Conservation (phyloP, 2,113 vertebrate species). For the Hemiprocne comata region DNA sequence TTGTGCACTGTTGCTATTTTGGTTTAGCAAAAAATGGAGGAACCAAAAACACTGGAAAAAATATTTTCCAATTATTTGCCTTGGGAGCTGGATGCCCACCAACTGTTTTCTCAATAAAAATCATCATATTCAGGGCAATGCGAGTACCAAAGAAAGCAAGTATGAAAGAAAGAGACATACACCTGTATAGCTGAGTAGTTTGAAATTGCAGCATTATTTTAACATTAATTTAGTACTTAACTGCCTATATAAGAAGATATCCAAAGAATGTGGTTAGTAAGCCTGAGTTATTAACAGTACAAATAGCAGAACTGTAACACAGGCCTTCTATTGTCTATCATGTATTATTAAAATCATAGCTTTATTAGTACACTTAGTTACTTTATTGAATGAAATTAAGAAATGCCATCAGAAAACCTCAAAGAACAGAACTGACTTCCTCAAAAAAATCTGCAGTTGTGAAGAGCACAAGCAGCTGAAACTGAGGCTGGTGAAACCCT, state of each 20-base stretch:
- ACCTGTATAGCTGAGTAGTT: not conserved
- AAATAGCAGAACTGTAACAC: not conserved
- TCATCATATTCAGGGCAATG: not conserved
- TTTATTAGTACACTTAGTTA: not conserved
- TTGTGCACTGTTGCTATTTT: not conserved
- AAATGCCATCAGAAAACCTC: not conserved
- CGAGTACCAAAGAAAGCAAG: not conserved
- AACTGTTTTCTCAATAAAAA: not conserved
- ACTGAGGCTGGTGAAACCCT: not conserved
- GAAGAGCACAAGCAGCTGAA: not conserved
- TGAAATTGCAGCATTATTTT: not conserved
- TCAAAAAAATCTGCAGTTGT: not conserved
- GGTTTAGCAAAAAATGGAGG: not conserved
- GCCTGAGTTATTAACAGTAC: not conserved
- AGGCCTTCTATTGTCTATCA: not conserved
- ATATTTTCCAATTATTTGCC: not conserved
- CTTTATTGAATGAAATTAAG: not conserved
- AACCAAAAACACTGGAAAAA: not conserved
- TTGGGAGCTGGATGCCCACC: not conserved
- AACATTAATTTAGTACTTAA: not conserved
- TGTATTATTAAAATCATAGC: not conserved
- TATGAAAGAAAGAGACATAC: not conserved
- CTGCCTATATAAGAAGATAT: not conserved
- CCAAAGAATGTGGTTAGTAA: not conserved
- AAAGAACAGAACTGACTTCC: not conserved